Evolutionary conservation across 2,888 invertebrate species (phyloP).

Genomic region (Leptinotarsa haldemani): DNA sequence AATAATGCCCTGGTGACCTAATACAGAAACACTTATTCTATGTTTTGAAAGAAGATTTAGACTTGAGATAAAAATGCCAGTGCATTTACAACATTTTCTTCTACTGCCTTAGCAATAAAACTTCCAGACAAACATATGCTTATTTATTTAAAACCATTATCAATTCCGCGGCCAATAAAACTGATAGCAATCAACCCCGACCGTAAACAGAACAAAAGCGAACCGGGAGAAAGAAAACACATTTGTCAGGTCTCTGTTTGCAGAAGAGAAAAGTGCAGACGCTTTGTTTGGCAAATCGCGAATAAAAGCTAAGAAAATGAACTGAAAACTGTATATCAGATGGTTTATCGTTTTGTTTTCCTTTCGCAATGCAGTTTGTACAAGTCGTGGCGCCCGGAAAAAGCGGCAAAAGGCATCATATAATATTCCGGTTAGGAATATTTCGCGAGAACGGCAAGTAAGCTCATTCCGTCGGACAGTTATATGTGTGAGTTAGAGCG

Average conservation of each 20-base stretch:
- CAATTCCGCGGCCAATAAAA: slow-evolving; percentile 7
- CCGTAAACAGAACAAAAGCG: slow-evolving; percentile 19
- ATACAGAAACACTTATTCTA: too few relatives aligned
- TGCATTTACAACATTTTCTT: not conserved
- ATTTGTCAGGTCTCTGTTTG: slow-evolving; percentile 54
- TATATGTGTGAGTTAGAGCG: slow-evolving; percentile 65
- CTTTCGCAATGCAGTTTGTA: slow-evolving; percentile 62
- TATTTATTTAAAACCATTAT: slow-evolving; percentile 5
- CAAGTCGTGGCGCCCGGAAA: slow-evolving; percentile 60
- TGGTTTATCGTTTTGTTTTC: slow-evolving; percentile 66
- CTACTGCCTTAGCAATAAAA: slow-evolving; percentile 1
- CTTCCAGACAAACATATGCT: not conserved
- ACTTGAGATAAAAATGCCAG: too few relatives aligned
- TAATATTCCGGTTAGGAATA: slow-evolving; percentile 62
- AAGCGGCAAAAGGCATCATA: slow-evolving; percentile 58
- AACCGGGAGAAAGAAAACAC: slow-evolving; percentile 41
- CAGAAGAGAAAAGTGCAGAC: slow-evolving; percentile 55
- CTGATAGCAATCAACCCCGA: slow-evolving; percentile 18
- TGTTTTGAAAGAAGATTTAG: too few relatives aligned
- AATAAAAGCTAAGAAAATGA: slow-evolving; percentile 63
- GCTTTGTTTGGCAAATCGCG: slow-evolving; percentile 60
- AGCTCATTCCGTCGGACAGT: slow-evolving; percentile 64
- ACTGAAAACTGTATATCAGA: slow-evolving; percentile 64
- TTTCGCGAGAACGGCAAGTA: slow-evolving; percentile 62
- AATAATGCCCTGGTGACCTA: too few relatives aligned